These are phyloP conservation scores for Anoplopoma fimbria DNA, from an alignment of 2,113 vertebrate species.

Conservation along the genomic window DNA sequence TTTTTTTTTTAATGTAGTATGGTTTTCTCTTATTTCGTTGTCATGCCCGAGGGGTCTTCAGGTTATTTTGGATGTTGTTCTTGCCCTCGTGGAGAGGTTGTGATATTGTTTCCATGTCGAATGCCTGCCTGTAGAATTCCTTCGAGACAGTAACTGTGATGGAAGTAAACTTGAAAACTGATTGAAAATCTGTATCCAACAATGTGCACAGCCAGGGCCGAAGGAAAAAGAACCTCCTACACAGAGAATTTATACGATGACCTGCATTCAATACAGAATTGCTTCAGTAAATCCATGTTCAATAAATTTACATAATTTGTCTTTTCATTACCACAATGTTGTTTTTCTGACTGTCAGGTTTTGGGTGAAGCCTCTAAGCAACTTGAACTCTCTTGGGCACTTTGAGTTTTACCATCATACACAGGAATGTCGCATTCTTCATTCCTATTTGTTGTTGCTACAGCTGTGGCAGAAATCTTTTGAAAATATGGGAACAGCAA, in stretches of 20 bases:
- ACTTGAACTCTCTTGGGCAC: background rate
- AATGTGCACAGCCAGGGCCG: background rate
- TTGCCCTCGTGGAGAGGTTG: background rate
- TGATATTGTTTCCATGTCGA: constrained; percentile 17
- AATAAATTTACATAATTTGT: background rate
- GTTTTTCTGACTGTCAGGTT: background rate
- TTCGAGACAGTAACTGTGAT: constrained; percentile 6
- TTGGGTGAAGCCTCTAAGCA: background rate
- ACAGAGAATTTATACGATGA: background rate
- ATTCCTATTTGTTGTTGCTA: background rate
- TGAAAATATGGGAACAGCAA: background rate
- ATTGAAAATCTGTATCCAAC: constrained; percentile 1
- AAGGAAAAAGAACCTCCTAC: background rate
- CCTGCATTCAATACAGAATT: background rate
- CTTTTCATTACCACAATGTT: background rate
- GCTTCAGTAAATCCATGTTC: background rate
- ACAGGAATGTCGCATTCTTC: background rate
- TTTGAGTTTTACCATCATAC: background rate
- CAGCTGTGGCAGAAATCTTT: background rate
- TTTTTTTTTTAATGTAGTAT: background rate
- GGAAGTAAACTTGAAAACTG: background rate
- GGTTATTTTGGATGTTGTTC: background rate
- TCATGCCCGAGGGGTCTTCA: background rate
- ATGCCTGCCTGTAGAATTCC: background rate
- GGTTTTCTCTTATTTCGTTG: background rate